phyloP scores from a whole-genome alignment of 2,888 invertebrate species.

The Drosophila sordidula region DNA sequence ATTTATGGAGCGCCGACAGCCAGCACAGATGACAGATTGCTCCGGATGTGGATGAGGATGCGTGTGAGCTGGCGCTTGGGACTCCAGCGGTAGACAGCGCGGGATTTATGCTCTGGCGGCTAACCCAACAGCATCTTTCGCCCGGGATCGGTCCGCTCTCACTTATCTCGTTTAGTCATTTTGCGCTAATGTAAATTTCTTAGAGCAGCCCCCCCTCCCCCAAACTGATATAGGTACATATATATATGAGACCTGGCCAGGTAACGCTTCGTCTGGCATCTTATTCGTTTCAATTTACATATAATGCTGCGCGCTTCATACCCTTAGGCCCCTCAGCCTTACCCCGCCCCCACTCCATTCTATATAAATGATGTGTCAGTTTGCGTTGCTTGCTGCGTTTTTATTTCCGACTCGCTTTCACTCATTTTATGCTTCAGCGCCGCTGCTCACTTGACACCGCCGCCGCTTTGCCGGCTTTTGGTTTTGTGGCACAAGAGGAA shows the following conservation, averaged over 20 bases:
- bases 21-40: slow-evolving; percentile 72
- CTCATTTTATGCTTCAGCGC: slow-evolving; percentile 72
- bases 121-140: slow-evolving; percentile 33
- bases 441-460: slow-evolving; percentile 61
- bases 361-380: slow-evolving; percentile 82
- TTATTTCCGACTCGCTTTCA: slow-evolving; percentile 70
- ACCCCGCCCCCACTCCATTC: slow-evolving; percentile 3
- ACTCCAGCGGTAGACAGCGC: slow-evolving; percentile 10
- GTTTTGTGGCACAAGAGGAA: slow-evolving; percentile 51
- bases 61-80: slow-evolving; percentile 1
- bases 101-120: slow-evolving; percentile 27
- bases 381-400: slow-evolving; percentile 77
- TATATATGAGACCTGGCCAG: slow-evolving; percentile 49
- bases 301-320: slow-evolving; percentile 30
- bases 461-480: slow-evolving; percentile 60
- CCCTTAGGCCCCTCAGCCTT: slow-evolving; percentile 4
- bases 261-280: slow-evolving; percentile 45
- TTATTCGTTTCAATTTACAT: slow-evolving; percentile 80
- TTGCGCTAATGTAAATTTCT: slow-evolving; percentile 67
- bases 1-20: slow-evolving; percentile 74
- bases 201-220: slow-evolving; percentile 36
- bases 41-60: slow-evolving; percentile 38
- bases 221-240: slow-evolving; percentile 1
- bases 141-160: slow-evolving; percentile 34
- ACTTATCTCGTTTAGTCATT: slow-evolving; percentile 57